Conservation (phyloP, 2,888 invertebrate genomes). For the Cryptosula pallasiana region DNA sequence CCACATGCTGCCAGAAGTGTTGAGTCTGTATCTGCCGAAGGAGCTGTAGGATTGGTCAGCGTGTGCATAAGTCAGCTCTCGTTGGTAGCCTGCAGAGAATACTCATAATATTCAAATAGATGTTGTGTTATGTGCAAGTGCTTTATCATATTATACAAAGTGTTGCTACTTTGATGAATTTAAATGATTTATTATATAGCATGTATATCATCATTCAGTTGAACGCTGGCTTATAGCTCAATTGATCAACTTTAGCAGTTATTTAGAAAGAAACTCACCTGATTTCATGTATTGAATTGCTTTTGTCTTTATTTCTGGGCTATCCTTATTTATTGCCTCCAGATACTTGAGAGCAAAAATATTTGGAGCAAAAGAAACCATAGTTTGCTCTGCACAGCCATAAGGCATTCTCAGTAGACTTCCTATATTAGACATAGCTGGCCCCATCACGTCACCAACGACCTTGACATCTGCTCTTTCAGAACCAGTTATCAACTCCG, state of each 20-base stretch:
- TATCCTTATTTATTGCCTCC: conserved; percentile 57
- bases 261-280: conserved; percentile 51
- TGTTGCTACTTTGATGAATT: too few species aligned
- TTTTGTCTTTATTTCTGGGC: conserved; percentile 58
- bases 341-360: conserved; percentile 65
- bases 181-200: too few species aligned
- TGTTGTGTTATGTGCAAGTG: too few species aligned
- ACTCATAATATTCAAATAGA: too few species aligned
- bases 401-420: conserved; percentile 65
- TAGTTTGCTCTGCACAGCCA: conserved; percentile 78
- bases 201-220: too few species aligned
- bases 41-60: conserved; percentile 21
- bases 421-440: conserved; percentile 57
- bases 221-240: too few species aligned
- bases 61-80: conserved; percentile 23
- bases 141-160: too few species aligned
- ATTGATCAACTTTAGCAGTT: too few species aligned
- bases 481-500: conserved; percentile 62
- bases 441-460: conserved; percentile 53
- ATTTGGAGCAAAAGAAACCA: conserved; percentile 71
- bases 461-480: conserved; percentile 61
- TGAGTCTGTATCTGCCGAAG: conserved; percentile 14
- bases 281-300: conserved; percentile 60
- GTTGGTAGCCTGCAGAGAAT: neutral
- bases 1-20: conserved; percentile 44